Base-by-base conservation (phyloP, 2,113 vertebrate genomes). In the Dipodomys merriami region DNA sequence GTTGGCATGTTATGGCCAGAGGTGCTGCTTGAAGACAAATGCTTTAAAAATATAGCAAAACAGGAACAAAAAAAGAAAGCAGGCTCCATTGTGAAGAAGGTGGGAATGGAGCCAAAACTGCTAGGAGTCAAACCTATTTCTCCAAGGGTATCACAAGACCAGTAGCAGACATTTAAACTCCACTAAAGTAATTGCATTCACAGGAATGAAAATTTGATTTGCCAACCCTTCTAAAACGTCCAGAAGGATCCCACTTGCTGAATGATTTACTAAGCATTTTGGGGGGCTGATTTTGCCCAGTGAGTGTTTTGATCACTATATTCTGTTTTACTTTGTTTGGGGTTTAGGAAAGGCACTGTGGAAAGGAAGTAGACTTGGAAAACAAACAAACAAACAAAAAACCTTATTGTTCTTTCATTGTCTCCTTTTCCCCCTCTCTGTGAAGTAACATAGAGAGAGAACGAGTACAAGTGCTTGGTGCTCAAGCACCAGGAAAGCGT, bases 191-290 rank as follows among this genome's bases (percentile, higher is more conserved):
- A 57, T 60, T 30, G 16, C 18, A 65, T 49, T 82, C n/a, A 71
- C 2, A 86, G 79, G 82, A 90, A 62, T 35, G 60, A 85, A 73
- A 57, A 57, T 18, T 57, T 2, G 4, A 87, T 53, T 71, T 90
- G 60, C 90, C 79, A 76, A 30, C 8, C 69, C 62, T 16, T 79
- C 87, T 68, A 78, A 73, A 89, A 68, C 25, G 11, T 46, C 46
- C 33, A 82, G 65, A 83, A 74, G 44, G 69, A 44, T 69, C 35
- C 1, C 35, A 60, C 39, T 67, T 27, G 57, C 80, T 83, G 65
- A 88, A 93, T 86, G 86, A 91, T 91, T 92, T 53, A 88, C 35
- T 16, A 67, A 86, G 65, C 65, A n/a, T 30, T 30, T 46, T 67
- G n/a, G 68, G 27, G n/a, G 20, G 44, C 12, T 82, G 78, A 69